Evolutionary conservation across 2,113 vertebrate species (phyloP), one percentile per base, ranked within the genome.

Genomic region (Nipponia nippon): DNA sequence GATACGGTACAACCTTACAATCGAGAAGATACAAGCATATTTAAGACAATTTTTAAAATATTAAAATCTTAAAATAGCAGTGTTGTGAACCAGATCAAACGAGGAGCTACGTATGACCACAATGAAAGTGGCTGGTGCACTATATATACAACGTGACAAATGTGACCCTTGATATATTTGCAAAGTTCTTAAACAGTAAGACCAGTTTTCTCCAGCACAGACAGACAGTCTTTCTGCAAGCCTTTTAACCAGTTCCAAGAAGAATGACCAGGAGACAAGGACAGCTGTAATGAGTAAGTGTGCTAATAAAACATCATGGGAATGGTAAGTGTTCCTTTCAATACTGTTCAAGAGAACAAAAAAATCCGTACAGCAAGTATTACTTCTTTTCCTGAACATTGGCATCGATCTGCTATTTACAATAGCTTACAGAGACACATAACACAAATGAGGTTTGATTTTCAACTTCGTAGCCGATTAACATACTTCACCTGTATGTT

Each of bases 371-470:
- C 11, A 73, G 56, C 73, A 52, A 50, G 4, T 82, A 92, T 82
- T 76, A 75, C 52, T 88, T 67, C 84, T 94, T 96, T 95, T 93
- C 79, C 85, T 87, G 80, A 96, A 97, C 80, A 80, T 46, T 96
- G 96, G 96, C 97, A 97, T 94, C 13, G 3, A 83, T 91, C 89
- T 95, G 97, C 97, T 98, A 97, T 98, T 98, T 98, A 98, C 97
- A 98, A 88, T 73, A 94, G 96, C 97, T 96, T 95, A 95, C 94
- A 96, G 96, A 97, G 96, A 98, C 94, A 96, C 42, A 1, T 89
- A 97, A 97, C 96, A 96, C 96, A 96, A 94, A 97, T 67, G 95
- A 97, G 97, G 97, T 98, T 97, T 94, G 90, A 79, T 95, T 97
- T 97, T 98, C 97, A 94, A 97, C 94, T 97, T 97, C 97, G 88